These are phyloP conservation scores for Phaetusa simplex DNA, from an alignment of 2,113 vertebrate species.

Conservation along the genomic window DNA sequence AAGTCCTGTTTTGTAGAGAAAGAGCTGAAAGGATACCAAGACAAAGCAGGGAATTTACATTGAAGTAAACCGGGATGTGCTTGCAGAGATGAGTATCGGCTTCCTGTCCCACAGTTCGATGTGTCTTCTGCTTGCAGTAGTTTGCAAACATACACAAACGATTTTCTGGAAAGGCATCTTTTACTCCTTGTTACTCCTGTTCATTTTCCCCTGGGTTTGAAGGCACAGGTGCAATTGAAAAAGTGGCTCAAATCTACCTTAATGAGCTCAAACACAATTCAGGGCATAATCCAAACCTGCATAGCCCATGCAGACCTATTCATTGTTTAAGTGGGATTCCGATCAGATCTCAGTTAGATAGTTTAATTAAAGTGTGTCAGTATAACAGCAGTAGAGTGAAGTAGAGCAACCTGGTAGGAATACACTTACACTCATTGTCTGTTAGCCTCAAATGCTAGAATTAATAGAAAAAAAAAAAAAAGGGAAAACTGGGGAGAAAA, in stretches of 20 bases:
- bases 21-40: slow-evolving; percentile 6
- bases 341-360: background rate
- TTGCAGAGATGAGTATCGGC: background rate
- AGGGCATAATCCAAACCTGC: background rate
- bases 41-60: slow-evolving; percentile 44
- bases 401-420: background rate
- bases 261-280: background rate
- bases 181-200: background rate
- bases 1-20: background rate
- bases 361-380: background rate
- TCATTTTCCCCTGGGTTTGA: background rate
- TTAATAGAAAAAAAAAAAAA: background rate
- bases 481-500: background rate
- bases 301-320: background rate
- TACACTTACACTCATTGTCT: background rate
- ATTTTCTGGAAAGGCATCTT: background rate
- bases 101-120: slow-evolving; percentile 13
- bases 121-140: background rate
- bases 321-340: background rate
- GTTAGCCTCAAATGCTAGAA: background rate
- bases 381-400: background rate
- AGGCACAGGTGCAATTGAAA: background rate
- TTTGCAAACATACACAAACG: background rate
- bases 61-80: background rate
- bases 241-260: background rate